phyloP scores from a whole-genome alignment of 2,888 invertebrate genomes.

The Melipona bicolor region DNA sequence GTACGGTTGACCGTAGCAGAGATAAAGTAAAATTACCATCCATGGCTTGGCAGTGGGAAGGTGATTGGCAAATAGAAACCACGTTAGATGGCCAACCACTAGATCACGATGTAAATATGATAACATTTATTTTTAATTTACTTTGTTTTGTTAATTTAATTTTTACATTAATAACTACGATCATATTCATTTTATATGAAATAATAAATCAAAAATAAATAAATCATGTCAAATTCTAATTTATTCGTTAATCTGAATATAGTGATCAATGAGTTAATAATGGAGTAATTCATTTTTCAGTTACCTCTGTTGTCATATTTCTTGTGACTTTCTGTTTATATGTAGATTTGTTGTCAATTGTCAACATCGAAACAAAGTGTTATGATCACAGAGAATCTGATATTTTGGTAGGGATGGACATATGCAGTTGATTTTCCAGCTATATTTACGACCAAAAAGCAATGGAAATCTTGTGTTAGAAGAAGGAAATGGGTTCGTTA shows the following conservation, averaged over 20 bases:
- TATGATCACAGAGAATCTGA: constrained; percentile 69
- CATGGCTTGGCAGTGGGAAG: constrained; percentile 98
- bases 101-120: constrained; percentile 90
- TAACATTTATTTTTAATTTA: background rate
- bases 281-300: constrained; percentile 12
- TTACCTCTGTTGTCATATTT: constrained; percentile 46
- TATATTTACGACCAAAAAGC: constrained; percentile 91
- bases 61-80: constrained; percentile 95
- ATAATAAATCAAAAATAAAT: background rate
- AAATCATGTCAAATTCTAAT: background rate
- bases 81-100: constrained; percentile 94
- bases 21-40: constrained; percentile 94
- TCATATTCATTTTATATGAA: background rate
- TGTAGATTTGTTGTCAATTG: constrained; percentile 66
- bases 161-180: background rate
- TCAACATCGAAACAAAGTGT: constrained; percentile 57
- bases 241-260: background rate
- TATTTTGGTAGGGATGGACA: constrained; percentile 89
- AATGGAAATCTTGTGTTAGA: constrained; percentile 96
- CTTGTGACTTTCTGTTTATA: constrained; percentile 56
- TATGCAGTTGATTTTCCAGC: constrained; percentile 97
- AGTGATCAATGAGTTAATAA: background rate
- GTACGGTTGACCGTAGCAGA: constrained; percentile 90
- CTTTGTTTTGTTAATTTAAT: background rate
- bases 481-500: constrained; percentile 95